These are phyloP conservation scores for Troilus luridus DNA, from an alignment of 2,888 invertebrate species.

Conservation along the genomic window DNA sequence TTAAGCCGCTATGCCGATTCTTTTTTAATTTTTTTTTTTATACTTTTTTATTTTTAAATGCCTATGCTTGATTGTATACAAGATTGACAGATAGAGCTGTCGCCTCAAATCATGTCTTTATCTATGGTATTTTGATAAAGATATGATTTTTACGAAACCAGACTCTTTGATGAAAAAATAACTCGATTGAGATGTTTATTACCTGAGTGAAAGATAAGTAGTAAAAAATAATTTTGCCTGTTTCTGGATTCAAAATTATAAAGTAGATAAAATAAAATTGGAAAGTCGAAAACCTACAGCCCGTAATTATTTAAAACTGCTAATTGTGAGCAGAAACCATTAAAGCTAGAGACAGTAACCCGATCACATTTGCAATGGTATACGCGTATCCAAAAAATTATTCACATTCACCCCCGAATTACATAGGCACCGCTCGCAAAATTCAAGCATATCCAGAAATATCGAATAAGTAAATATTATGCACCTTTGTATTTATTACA, in stretches of 20 bases:
- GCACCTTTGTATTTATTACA: slow-evolving; percentile 46
- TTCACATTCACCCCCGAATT: slow-evolving; percentile 51
- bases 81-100: slow-evolving; percentile 50
- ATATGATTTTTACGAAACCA: slow-evolving; percentile 55
- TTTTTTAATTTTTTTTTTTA: slow-evolving; percentile 28
- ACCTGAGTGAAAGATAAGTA: not conserved
- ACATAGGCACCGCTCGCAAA: slow-evolving; percentile 59
- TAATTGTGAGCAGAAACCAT: slow-evolving; percentile 51
- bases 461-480: slow-evolving; percentile 57
- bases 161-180: slow-evolving; percentile 35
- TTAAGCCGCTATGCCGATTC: slow-evolving; percentile 60
- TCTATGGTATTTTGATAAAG: slow-evolving; percentile 41
- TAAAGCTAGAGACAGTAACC: slow-evolving; percentile 59
- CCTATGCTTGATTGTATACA: slow-evolving; percentile 60
- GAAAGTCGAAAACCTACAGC: not conserved
- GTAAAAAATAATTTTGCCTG: slow-evolving; percentile 31
- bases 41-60: slow-evolving; percentile 41
- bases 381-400: slow-evolving; percentile 23
- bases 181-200: not conserved
- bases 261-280: not conserved
- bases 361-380: slow-evolving; percentile 59
- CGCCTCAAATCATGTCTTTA: slow-evolving; percentile 51
- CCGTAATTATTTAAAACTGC: slow-evolving; percentile 27
- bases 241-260: not conserved
- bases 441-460: slow-evolving; percentile 60